Base-by-base conservation (phyloP, 2,888 invertebrate species). In the Autographa gamma region DNA sequence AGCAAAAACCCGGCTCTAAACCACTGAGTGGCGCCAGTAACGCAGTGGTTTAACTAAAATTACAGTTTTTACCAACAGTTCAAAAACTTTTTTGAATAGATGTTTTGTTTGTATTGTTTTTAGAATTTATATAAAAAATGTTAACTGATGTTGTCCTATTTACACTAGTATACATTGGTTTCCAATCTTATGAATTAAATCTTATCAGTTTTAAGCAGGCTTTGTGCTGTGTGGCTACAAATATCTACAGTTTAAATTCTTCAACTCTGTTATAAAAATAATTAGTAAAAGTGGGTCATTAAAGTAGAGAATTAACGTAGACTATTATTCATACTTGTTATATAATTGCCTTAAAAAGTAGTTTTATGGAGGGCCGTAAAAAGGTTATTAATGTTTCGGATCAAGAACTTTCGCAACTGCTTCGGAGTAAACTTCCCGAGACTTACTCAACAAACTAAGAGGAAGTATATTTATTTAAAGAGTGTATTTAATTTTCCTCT, bases 371-470 rank as follows among this genome's bases (percentile, higher is more conserved):
- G 71, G 65, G 62, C 78, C 66, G 80, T 83, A 76, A 84, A 86
- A 83, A 84, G 77, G 76, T 86, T 84, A 84, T 86, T 85, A 86
- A 83, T 83, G 78, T 84, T 85, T 81, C 66, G 79, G 79, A 81
- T 80, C 70, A 80, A 81, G 71, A 85, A 83, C 74, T 86, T 85
- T 76, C 71, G 63, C 72, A 82, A 81, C 77, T 79, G 64, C 76
- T 77, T 74, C 68, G 60, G 68, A 81, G 72, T 70, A 82, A 85
- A 82, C 80, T 87, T 85, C 67, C 65, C 60, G 34, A 73, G 81
- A 76, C 77, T 83, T 80, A 75, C 70, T 81, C 69, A 19, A 52
- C 43, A 67, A 77, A 80, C 72, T 70, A 68, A 54, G 72, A 77
- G 66, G 64, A 76, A 77, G 65, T 71, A 68, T 70, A 71, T 75